phyloP scores from a whole-genome alignment of 2,113 vertebrate genomes.

The Cryptotis parvus region DNA sequence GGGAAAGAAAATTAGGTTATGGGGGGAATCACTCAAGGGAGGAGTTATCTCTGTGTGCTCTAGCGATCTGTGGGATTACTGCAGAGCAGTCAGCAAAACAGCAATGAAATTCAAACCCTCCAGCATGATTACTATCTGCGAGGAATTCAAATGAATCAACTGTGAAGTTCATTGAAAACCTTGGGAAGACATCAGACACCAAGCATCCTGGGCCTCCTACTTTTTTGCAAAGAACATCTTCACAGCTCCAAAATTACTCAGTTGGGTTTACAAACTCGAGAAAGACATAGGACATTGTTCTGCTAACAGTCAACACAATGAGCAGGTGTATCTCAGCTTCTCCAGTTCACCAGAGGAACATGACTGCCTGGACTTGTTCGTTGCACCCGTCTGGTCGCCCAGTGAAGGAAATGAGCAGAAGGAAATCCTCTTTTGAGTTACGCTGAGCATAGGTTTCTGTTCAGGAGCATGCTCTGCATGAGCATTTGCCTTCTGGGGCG shows the following conservation, averaged over 20 bases:
- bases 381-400: background rate
- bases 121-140: background rate
- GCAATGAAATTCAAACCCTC: background rate
- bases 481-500: background rate
- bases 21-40: background rate
- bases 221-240: constrained; percentile 26
- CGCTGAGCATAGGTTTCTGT: background rate
- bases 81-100: background rate
- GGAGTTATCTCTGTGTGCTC: background rate
- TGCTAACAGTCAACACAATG: background rate
- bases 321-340: too few relatives aligned
- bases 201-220: background rate
- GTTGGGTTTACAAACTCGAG: background rate
- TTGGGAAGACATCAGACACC: background rate
- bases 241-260: constrained; percentile 18
- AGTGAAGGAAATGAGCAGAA: background rate
- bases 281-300: background rate
- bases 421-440: background rate
- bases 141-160: constrained; percentile 52
- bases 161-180: constrained; percentile 42
- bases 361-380: background rate
- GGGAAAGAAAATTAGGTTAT: background rate
- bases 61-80: background rate
- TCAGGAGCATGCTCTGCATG: background rate
- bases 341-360: too few relatives aligned